These are phyloP conservation scores for Haemorhous mexicanus DNA, from an alignment of 2,113 vertebrate genomes.

Conservation along the genomic window DNA sequence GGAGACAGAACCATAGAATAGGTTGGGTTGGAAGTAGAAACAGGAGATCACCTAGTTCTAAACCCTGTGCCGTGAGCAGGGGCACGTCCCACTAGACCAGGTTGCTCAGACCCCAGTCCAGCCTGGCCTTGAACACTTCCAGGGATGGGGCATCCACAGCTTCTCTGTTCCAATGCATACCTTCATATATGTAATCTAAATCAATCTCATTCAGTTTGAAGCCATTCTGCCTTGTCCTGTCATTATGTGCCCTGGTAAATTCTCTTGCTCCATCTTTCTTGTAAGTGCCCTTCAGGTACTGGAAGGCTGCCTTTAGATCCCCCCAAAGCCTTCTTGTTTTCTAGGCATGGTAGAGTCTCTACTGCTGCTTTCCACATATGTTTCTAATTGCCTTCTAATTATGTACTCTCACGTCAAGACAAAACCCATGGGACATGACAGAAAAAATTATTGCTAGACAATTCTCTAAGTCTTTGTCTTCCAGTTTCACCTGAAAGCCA, in stretches of 20 bases:
- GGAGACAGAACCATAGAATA: fast-evolving
- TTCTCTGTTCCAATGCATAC: neutral
- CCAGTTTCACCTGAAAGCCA: neutral
- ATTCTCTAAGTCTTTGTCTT: neutral
- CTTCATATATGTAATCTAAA: neutral
- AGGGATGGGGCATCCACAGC: neutral
- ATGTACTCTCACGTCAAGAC: neutral
- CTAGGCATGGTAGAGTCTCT: neutral
- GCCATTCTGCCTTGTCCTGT: neutral
- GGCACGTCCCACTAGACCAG: neutral
- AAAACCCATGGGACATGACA: neutral
- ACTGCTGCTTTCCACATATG: neutral
- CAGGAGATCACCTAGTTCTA: neutral
- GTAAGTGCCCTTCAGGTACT: neutral
- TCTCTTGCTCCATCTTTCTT: neutral
- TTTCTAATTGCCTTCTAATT: neutral
- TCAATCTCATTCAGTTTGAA: neutral
- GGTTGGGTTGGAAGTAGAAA: neutral
- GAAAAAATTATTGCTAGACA: neutral
- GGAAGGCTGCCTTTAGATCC: neutral
- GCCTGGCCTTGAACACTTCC: neutral
- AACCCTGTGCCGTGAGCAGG: neutral
- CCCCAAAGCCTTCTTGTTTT: neutral
- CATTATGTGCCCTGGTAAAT: neutral
- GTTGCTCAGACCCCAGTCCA: neutral